Base-by-base conservation (phyloP, 2,888 invertebrate genomes). In the Chrysolina haemoptera region DNA sequence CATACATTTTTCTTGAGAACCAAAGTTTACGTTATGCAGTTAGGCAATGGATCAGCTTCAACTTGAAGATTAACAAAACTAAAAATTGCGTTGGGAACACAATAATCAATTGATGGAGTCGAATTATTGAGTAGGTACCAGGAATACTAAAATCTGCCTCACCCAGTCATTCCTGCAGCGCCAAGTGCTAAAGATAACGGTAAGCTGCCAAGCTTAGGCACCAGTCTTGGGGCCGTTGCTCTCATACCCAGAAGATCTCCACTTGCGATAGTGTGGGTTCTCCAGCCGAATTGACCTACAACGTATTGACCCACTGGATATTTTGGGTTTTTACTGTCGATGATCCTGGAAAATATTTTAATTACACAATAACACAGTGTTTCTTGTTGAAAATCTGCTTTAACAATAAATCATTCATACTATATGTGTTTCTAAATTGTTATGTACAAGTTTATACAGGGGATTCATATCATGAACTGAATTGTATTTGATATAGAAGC, bases 151-250 rank as follows among this genome's bases (percentile, higher is more conserved):
- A 35, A 35, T 35, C 35, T 35, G 35, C 5, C 68, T 73, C 88
- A 94, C 93, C 94, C 94, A 62, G 94, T 92, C 93, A 93, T 93
- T 80, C 94, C 94, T 55, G 94, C 87, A 50, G 91, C 85, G 66
- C 94, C 94, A 20, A 94, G 85, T 14, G 89, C 90, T 66, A 92
- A 88, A 0, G 94, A 94, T 9, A 89, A 79, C 0, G 94, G 90
- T 71, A 93, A 86, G 41, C 90, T 87, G 43, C 89, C 90, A 53
- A 93, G 84, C 27, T 59, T 59, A 78, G 93, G 90, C 4, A 93
- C 92, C 59, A 93, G 62, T 8, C 91, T 70, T 41, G 87, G 88
- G 1, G 89, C 83, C 67, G 64, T 92, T 59, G 9, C 59, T n/a
- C 59, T 16, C 35, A 27, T n/a, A n/a, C 59, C 59, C 35, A 59